Evolutionary conservation across 2,888 invertebrate species (phyloP).

Genomic region (Chouioia cunea): DNA sequence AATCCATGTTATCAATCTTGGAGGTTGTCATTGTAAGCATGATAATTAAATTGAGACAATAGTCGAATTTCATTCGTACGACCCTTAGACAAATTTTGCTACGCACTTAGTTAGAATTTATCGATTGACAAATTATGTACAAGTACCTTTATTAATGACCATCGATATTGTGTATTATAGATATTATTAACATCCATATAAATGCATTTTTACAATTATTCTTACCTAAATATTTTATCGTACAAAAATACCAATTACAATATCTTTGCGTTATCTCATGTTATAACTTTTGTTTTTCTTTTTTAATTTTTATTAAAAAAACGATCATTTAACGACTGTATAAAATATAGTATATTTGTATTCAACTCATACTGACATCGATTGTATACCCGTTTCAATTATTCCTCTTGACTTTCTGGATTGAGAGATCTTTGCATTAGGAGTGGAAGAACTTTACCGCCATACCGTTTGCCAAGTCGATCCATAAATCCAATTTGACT

Average conservation of each 20-base stretch:
- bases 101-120: conserved; percentile 20
- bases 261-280: conserved; percentile 11
- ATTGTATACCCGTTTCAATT: conserved; percentile 2
- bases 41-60: conserved; percentile 32
- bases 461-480: conserved; percentile 61
- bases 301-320: conserved; percentile 34
- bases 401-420: conserved; percentile 26
- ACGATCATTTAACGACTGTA: conserved; percentile 24
- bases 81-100: conserved; percentile 24
- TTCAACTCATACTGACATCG: not conserved
- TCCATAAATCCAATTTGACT: conserved; percentile 63
- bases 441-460: conserved; percentile 62
- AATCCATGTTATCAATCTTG: conserved; percentile 47
- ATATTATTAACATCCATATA: conserved; percentile 20
- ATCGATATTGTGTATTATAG: conserved; percentile 38
- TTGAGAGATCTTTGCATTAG: conserved; percentile 55
- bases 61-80: conserved; percentile 20
- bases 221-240: conserved; percentile 32
- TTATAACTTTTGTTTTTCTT: conserved; percentile 17
- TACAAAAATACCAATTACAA: conserved; percentile 32
- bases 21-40: conserved; percentile 35
- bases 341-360: conserved; percentile 32
- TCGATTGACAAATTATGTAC: conserved; percentile 25
- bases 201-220: conserved; percentile 27
- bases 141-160: conserved; percentile 21